These are phyloP conservation scores for Liopterus haemorrhoidalis DNA, from an alignment of 2,888 invertebrate genomes.

Conservation along the genomic window DNA sequence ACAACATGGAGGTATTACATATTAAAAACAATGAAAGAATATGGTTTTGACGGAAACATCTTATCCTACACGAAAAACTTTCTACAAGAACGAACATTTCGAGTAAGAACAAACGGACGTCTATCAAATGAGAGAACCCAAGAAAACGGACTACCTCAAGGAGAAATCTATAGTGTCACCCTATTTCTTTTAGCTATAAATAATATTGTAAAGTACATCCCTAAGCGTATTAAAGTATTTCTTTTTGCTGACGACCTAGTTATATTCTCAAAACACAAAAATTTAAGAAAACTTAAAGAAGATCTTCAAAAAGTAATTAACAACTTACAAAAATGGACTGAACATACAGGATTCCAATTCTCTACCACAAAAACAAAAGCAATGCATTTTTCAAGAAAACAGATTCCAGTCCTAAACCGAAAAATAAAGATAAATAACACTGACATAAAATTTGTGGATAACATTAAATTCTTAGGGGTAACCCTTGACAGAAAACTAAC, in stretches of 20 bases:
- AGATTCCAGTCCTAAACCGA: neutral
- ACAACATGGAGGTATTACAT: constrained; percentile 7
- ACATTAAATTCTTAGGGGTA: constrained; percentile 15
- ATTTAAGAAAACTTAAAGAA: no score
- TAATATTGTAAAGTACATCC: constrained; percentile 6
- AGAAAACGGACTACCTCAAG: constrained; percentile 25
- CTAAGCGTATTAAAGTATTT: constrained; percentile 10
- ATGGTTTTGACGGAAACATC: constrained; percentile 2
- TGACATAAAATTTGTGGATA: constrained; percentile 17
- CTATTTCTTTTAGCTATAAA: constrained; percentile 26
- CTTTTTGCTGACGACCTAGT: constrained; percentile 26
- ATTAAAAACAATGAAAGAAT: neutral
- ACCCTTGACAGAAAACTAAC: constrained; percentile 9
- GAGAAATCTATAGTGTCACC: constrained; percentile 20
- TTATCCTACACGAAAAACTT: constrained; percentile 1
- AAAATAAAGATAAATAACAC: constrained; percentile 4
- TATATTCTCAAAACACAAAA: constrained; percentile 5
- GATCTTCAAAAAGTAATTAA: constrained; percentile 18
- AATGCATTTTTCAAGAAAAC: constrained; percentile 11
- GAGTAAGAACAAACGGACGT: neutral
- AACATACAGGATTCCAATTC: constrained; percentile 20
- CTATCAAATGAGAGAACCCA: neutral
- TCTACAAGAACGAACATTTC: constrained; percentile 5
- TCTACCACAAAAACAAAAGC: constrained; percentile 14
- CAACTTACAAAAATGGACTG: constrained; percentile 1